Conservation (phyloP, 2,888 invertebrate species). For the Cheilosia pagana region DNA sequence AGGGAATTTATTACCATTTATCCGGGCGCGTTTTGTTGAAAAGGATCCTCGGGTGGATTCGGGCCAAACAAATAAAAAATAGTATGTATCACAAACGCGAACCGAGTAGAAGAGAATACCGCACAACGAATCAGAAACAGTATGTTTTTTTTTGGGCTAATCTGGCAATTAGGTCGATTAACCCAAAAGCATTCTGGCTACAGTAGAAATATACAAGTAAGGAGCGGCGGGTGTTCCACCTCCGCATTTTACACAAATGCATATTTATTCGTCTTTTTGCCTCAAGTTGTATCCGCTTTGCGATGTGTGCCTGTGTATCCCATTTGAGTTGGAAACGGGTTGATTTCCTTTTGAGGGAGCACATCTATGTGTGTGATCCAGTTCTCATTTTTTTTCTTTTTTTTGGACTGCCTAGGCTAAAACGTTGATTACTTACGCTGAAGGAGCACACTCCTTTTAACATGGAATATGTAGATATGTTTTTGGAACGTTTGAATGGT, state of each 20-base stretch:
- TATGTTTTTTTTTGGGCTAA: slow-evolving; percentile 47
- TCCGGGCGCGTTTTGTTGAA: slow-evolving; percentile 50
- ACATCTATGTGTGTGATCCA: slow-evolving; percentile 17
- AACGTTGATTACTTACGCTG: slow-evolving; percentile 64
- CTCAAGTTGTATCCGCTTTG: slow-evolving; percentile 52
- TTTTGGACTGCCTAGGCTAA: slow-evolving; percentile 23
- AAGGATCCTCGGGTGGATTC: slow-evolving; percentile 57
- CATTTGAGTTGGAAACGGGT: slow-evolving; percentile 54
- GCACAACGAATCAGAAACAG: slow-evolving; percentile 2
- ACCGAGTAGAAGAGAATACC: not conserved
- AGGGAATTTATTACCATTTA: slow-evolving; percentile 67
- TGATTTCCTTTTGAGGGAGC: slow-evolving; percentile 50
- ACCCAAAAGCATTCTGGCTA: slow-evolving; percentile 40
- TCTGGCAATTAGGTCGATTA: slow-evolving; percentile 73
- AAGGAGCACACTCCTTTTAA: slow-evolving; percentile 44
- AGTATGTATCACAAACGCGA: slow-evolving; percentile 23
- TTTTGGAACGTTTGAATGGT: not conserved
- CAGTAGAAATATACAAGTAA: slow-evolving; percentile 13
- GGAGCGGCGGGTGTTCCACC: slow-evolving; percentile 3
- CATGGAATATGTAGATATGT: not conserved
- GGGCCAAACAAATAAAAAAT: slow-evolving; percentile 55
- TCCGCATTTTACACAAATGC: slow-evolving; percentile 59
- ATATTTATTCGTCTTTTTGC: slow-evolving; percentile 64
- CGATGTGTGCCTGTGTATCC: slow-evolving; percentile 54
- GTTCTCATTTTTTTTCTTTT: slow-evolving; percentile 3